Conservation (phyloP, 2,888 invertebrate species). For the Parnassius orleans region DNA sequence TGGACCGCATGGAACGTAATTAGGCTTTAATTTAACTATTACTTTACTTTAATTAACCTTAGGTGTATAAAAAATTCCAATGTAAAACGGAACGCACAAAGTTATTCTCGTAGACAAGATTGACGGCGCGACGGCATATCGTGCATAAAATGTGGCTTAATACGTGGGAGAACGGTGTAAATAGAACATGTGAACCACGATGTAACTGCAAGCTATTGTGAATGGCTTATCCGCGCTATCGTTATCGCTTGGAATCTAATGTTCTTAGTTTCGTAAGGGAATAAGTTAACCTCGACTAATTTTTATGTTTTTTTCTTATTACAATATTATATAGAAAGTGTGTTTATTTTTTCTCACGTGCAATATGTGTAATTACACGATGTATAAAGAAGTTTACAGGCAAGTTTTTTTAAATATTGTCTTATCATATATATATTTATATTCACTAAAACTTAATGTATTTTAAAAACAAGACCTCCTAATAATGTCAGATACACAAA, state of each 20-base stretch:
- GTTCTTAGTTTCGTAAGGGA: slow-evolving; percentile 15
- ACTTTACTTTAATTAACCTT: no score
- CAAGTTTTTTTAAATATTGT: no score
- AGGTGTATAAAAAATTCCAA: no score
- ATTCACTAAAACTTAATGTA: no score
- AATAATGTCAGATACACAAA: slow-evolving; percentile 18
- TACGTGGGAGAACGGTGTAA: slow-evolving; percentile 63
- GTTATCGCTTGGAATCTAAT: slow-evolving; percentile 11
- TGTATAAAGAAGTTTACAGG: no score
- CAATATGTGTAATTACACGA: no score
- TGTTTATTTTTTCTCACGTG: no score
- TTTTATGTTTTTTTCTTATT: background rate
- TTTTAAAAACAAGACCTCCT: no score
- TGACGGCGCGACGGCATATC: slow-evolving; percentile 53
- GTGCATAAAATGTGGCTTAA: slow-evolving; percentile 43
- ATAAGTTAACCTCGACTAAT: slow-evolving; percentile 2
- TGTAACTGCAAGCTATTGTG: slow-evolving; percentile 27
- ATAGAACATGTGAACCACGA: slow-evolving; percentile 67
- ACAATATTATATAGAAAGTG: no score
- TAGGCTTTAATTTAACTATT: no score
- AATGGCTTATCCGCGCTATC: slow-evolving; percentile 10
- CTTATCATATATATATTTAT: no score
- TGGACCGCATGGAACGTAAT: no score
- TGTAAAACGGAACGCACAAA: slow-evolving; percentile 41
- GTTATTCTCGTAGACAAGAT: slow-evolving; percentile 58